These are phyloP conservation scores for Cheilosia grossa DNA, from an alignment of 2,888 invertebrate genomes.

Conservation along the genomic window DNA sequence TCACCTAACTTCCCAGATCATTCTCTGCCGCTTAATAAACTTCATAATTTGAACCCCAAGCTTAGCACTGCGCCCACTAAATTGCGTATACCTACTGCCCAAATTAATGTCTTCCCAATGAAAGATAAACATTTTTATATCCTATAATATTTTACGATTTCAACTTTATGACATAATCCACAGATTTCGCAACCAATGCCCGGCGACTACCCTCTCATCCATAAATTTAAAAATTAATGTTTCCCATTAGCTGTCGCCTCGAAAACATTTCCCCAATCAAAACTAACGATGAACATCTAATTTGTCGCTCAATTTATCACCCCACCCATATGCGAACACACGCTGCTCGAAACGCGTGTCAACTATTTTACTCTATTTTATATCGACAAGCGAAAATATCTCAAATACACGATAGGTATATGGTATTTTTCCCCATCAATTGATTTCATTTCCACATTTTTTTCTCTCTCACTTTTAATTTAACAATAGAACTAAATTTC, in stretches of 20 bases:
- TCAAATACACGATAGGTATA: neutral
- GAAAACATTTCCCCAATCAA: conserved; percentile 32
- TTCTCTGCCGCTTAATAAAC: too few relatives aligned
- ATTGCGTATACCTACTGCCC: neutral
- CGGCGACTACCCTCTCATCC: neutral
- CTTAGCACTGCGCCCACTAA: too few relatives aligned
- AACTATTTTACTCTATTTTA: conserved; percentile 5
- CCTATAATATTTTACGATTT: neutral
- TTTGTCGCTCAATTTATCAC: conserved; percentile 32
- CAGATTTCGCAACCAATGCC: conserved; percentile 17
- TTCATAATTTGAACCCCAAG: too few relatives aligned
- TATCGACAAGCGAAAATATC: neutral
- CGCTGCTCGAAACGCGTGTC: neutral
- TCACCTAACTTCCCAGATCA: too few relatives aligned
- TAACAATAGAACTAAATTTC: conserved; percentile 30
- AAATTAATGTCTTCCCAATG: neutral
- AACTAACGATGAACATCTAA: conserved; percentile 45
- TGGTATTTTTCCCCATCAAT: conserved; percentile 1
- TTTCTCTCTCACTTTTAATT: conserved; percentile 11
- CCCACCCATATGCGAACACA: neutral
- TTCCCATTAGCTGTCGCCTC: conserved; percentile 5
- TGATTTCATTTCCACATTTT: neutral
- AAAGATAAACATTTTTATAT: neutral
- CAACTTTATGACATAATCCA: neutral
- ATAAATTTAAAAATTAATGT: conserved; percentile 6